Base-by-base conservation (phyloP, 1,140 invertebrate species). In the Uloborus diversus region DNA sequence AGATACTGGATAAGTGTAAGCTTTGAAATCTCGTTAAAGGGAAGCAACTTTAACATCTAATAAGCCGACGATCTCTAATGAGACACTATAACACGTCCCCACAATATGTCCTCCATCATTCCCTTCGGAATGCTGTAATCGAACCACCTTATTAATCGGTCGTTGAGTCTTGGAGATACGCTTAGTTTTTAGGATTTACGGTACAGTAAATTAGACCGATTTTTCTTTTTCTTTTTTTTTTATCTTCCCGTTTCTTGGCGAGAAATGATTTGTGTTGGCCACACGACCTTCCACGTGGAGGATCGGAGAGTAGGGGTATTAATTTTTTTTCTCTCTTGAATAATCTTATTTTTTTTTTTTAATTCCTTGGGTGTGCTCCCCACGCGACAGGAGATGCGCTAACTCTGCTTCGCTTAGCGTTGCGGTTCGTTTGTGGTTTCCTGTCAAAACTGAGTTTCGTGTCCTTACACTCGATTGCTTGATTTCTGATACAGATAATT, bases 301-400 rank as follows among this genome's bases (percentile, higher is more conserved):
- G 30, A 51, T 28, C 14, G 17, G 9, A 23, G 7, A 14, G 3
- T 37, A 9, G 7, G 20, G 30, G 7, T 5, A 11, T 2, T 42
- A 33, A 33, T 64, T 23, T 37, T 37, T 42, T 56, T 56, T 56
- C 17, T 56, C n/a, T n/a, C n/a, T n/a, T n/a, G n/a, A n/a, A n/a
- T n/a, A n/a, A n/a, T n/a, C n/a, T n/a, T n/a, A n/a, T 56, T 56
- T 56, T 56, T 59, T 59, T 28, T 62, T 20, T 49, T 66, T 66
- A 11, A 5, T 66, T 66, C 35, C 23, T 27, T 23, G 66, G 66
- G 66, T 32, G 30, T 62, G 49, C 49, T 1, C 37, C 37, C 9
- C n/a, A n/a, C 9, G 17, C 37, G n/a, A 33, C 66, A 53, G 66
- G 66, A 69, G 66, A 69, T 69, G 49, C 49, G 66, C 66, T 47